Evolutionary conservation across 2,113 vertebrate species (phyloP), one percentile per base, ranked within the genome.

Genomic region (Cyrtonyx montezumae): DNA sequence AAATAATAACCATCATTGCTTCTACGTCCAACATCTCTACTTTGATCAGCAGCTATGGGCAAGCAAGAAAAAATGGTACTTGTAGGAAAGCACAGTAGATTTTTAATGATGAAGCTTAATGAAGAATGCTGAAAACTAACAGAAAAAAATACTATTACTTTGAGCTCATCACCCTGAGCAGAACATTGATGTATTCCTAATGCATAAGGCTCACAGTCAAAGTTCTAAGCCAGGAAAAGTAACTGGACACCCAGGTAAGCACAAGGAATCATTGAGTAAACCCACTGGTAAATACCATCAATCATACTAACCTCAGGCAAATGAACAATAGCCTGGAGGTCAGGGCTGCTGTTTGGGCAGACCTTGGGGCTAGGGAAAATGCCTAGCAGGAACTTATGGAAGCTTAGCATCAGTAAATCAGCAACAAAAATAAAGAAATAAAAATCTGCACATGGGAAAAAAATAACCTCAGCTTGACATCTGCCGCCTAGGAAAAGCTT

Each of bases 401-500:
- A 77, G 23, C 9, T 93, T 40, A 77, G 13, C 18, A 69, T 13
- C 13, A 73, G 20, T 19, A 51, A 58, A 48, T 3, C 8, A 65
- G 25, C 1, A 2, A 11, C 8, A 89, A 77, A 80, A 26, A 4
- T 17, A 53, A 53, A 53, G 28, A 28, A 53, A 53, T 17, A 79
- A 75, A 83, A 69, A 7, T 46, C 40, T 69, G 10, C 21, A 43
- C 16, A 13, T 8, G 8, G 17, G 36, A 78, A 28, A 37, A 69
- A 16, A 61, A 68, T 49, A 93, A 13, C 18, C 23, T 26, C 40
- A 43, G 5, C 28, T 43, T 22, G 5, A 12, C 5, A 46, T 10
- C 6, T 0, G 0, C 15, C 25, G 12, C 21, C 8, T 42, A 9
- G 25, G 5, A 65, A n/a, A 10, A 6, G 15, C 21, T 65, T 73